phyloP scores from a whole-genome alignment of 2,888 invertebrate genomes.

The Andrena camellia region DNA sequence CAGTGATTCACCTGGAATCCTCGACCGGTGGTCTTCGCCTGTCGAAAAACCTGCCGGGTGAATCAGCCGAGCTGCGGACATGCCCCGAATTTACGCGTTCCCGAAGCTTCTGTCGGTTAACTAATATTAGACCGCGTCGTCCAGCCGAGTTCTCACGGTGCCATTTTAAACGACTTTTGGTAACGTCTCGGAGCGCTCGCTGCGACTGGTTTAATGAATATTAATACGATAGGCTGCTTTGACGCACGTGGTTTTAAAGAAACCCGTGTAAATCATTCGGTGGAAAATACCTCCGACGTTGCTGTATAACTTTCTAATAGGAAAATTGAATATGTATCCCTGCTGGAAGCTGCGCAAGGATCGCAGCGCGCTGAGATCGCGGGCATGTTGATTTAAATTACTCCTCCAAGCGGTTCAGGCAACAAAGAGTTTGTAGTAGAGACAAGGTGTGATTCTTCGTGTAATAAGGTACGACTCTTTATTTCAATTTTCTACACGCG shows the following conservation, averaged over 20 bases:
- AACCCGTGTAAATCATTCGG: not conserved
- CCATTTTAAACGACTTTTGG: slow-evolving; percentile 24
- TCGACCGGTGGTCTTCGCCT: slow-evolving; percentile 65
- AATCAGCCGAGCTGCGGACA: slow-evolving; percentile 59
- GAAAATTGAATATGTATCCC: slow-evolving; percentile 11
- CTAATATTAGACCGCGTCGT: slow-evolving; percentile 55
- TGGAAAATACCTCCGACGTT: not conserved
- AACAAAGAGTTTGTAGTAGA: slow-evolving; percentile 4
- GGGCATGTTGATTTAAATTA: slow-evolving; percentile 6
- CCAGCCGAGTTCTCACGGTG: slow-evolving; percentile 7
- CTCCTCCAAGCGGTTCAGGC: not conserved
- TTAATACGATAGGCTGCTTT: slow-evolving; percentile 28
- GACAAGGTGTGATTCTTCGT: not conserved
- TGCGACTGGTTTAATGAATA: slow-evolving; percentile 43
- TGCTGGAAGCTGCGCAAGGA: not conserved
- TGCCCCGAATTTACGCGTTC: slow-evolving; percentile 53
- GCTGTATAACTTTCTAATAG: slow-evolving; percentile 7
- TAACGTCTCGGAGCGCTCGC: slow-evolving; percentile 16
- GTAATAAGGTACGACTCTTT: slow-evolving; percentile 35
- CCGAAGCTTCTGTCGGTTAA: slow-evolving; percentile 52
- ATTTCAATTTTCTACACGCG: slow-evolving; percentile 18
- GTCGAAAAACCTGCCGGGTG: slow-evolving; percentile 55
- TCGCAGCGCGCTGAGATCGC: not conserved
- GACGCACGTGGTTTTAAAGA: slow-evolving; percentile 11
- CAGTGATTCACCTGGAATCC: slow-evolving; percentile 70